These are phyloP conservation scores for Falco cherrug DNA, from an alignment of 2,797 vertebrate species.

Conservation along the genomic window DNA sequence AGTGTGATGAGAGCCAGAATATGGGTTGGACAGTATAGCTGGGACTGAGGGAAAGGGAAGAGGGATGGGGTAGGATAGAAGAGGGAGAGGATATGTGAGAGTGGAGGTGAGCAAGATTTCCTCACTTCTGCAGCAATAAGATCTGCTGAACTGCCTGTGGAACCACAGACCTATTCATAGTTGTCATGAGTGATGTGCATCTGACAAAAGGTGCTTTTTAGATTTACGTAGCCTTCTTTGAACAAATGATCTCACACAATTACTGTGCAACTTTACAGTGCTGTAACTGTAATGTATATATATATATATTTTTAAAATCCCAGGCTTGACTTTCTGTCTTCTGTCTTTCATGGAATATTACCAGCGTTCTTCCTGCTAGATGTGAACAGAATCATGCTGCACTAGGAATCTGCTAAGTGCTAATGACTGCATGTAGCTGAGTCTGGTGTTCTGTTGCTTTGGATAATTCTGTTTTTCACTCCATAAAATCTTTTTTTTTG, in stretches of 20 bases:
- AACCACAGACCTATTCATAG: not conserved
- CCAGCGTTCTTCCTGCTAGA: not conserved
- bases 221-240: not conserved
- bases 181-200: not conserved
- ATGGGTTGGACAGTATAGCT: rapidly evolving
- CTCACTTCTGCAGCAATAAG: not conserved
- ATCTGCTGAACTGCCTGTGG: not conserved
- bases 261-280: not conserved
- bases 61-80: not conserved
- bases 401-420: not conserved
- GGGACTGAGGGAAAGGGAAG: not conserved
- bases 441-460: not conserved
- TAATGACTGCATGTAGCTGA: not conserved
- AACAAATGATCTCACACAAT: not conserved
- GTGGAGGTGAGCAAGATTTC: not conserved
- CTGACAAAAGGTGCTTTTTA: not conserved
- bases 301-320: too few relatives aligned
- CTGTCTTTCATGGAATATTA: not conserved
- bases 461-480: not conserved
- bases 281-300: not conserved
- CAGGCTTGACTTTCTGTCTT: not conserved
- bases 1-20: not conserved
- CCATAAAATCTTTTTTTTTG: not conserved
- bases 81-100: not conserved
- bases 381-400: rapidly evolving